Evolutionary conservation across 1,140 invertebrate genomes (phyloP), one percentile per base, ranked within the genome.

Genomic region (Stegodyphus mimosarum): DNA sequence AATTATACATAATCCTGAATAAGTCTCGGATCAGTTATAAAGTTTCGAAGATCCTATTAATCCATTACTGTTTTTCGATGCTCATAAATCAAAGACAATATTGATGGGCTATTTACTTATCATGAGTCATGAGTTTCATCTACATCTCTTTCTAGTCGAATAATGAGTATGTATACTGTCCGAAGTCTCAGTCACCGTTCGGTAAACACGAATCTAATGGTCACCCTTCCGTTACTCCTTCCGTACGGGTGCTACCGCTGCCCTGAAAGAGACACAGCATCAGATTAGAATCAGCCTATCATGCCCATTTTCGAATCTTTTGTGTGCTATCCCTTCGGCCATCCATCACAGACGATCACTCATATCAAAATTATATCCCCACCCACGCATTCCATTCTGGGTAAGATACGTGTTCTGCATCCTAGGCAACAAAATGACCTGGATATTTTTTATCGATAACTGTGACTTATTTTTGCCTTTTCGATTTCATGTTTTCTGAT

Each of bases 401-500:
- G 50, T 33, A 15, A n/a, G 80, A 83, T 73, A 83, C 80, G 80
- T 83, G 80, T 83, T 70, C 71, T 60, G 80, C 70, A 83, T 83
- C 52, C 48, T n/a, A 11, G 66, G 55, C 33, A 33, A 33, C 33
- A 33, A 33, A 33, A 33, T 33, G 33, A 33, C 33, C 33, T 33
- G 33, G 33, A 33, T 33, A 33, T 33, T 33, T 33, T 33, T 33
- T 33, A 1, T 33, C 33, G 1, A 3, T 33, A 33, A 33, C 33
- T 33, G 33, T 33, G 33, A 33, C 33, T 33, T 33, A 33, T 33
- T 33, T 33, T 33, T 33, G 3, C 33, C 33, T 33, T 3, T 33
- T 33, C 33, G 33, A 33, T 33, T 33, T 33, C 33, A 33, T 33
- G 33, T 33, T 3, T 33, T 1, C 33, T 33, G 33, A 3, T 33